These are phyloP conservation scores for Podarcis raffonei DNA, from an alignment of 2,113 vertebrate species.

Conservation along the genomic window DNA sequence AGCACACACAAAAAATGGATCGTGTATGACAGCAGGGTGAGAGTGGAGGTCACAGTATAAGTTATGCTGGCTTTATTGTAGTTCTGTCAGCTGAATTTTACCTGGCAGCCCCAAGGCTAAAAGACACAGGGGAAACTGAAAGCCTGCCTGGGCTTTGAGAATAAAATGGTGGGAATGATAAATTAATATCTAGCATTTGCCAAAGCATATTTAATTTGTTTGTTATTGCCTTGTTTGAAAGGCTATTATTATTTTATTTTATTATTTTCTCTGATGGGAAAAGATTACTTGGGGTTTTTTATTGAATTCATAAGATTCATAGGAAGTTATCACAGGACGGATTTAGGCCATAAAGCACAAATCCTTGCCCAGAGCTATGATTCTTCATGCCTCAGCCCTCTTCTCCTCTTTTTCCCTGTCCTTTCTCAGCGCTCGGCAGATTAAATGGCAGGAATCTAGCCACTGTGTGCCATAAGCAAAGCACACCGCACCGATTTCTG, in stretches of 20 bases:
- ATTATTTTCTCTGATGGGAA: not conserved
- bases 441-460: not conserved
- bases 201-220: constrained; percentile 11
- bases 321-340: not conserved
- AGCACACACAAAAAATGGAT: not conserved
- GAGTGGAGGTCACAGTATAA: not conserved
- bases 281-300: not conserved
- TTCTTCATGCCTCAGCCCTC: not conserved
- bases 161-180: not conserved
- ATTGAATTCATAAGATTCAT: not conserved
- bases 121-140: fast-evolving
- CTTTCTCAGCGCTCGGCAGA: not conserved
- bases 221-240: not conserved
- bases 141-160: not conserved
- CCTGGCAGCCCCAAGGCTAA: constrained; percentile 17
- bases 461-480: not conserved
- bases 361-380: not conserved
- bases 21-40: constrained; percentile 26
- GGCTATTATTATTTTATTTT: not conserved
- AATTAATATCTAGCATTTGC: not conserved
- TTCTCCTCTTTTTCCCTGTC: not conserved
- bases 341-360: not conserved
- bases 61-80: constrained; percentile 15
- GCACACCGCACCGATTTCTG: not conserved
- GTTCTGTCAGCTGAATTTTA: constrained; percentile 33